Evolutionary conservation across 2,797 vertebrate species (phyloP).

Genomic region (Choloepus didactylus): DNA sequence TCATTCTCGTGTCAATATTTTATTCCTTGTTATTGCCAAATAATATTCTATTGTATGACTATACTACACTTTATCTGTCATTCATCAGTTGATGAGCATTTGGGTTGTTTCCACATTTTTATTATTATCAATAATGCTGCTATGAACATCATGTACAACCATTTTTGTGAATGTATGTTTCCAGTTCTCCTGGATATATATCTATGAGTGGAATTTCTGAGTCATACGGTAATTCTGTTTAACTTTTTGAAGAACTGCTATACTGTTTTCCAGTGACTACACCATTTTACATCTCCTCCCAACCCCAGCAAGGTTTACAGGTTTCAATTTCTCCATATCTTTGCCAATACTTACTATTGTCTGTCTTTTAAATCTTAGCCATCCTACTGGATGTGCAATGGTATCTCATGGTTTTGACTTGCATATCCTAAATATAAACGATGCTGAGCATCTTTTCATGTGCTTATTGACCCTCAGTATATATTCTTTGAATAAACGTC

Average conservation of each 20-base stretch:
- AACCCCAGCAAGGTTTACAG: not conserved
- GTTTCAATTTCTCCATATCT: not conserved
- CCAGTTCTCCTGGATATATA: not conserved
- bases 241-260: not conserved
- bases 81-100: not conserved
- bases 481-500: not conserved
- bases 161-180: not conserved
- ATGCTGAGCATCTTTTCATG: not conserved
- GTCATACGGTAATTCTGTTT: not conserved
- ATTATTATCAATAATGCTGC: not conserved
- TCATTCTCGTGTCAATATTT: not conserved
- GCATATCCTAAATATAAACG: not conserved
- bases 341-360: not conserved
- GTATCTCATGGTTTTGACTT: not conserved
- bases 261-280: constrained; percentile 1
- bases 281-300: not conserved
- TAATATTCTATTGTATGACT: not conserved
- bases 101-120: not conserved
- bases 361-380: not conserved
- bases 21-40: not conserved
- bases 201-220: not conserved
- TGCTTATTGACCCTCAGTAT: not conserved
- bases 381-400: not conserved
- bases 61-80: not conserved
- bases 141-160: not conserved